These are phyloP conservation scores for Eurystomus gularis DNA, from an alignment of 2,113 vertebrate species.

Conservation along the genomic window DNA sequence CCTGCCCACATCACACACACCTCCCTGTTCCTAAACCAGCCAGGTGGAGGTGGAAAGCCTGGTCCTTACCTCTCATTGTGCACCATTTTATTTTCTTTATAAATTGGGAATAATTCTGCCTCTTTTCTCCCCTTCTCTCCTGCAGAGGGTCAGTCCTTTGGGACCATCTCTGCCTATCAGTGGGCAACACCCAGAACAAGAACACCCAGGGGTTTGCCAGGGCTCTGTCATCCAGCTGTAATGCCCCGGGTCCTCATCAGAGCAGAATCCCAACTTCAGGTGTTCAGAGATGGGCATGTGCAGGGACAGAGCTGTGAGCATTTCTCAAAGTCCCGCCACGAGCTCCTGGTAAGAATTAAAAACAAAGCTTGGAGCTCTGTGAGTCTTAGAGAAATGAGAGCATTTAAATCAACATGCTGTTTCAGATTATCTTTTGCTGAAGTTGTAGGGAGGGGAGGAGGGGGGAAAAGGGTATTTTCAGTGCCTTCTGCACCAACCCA, in stretches of 20 bases:
- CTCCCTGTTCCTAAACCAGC: not conserved
- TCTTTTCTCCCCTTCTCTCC: not conserved
- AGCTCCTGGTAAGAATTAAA: not conserved
- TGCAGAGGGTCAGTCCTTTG: not conserved
- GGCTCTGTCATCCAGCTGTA: not conserved
- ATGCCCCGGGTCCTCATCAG: not conserved
- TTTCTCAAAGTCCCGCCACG: fast-evolving
- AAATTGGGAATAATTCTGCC: not conserved
- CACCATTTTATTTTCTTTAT: not conserved
- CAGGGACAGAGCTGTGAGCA: not conserved
- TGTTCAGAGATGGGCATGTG: fast-evolving
- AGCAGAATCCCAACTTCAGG: fast-evolving
- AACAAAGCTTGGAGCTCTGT: fast-evolving
- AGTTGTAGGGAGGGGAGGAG: not conserved
- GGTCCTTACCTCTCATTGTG: not conserved
- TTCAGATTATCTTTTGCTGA: not conserved
- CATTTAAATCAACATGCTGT: not conserved
- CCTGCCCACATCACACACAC: too few relatives aligned
- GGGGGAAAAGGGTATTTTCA: not conserved
- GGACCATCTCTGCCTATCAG: not conserved
- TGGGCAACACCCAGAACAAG: not conserved
- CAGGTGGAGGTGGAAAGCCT: not conserved
- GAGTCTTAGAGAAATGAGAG: not conserved
- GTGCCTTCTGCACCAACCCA: not conserved
- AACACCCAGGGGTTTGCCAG: not conserved